phyloP scores from a whole-genome alignment of 30 jellyfish, hydroid and myxozoan species.

The Nemopilema nomurai region DNA sequence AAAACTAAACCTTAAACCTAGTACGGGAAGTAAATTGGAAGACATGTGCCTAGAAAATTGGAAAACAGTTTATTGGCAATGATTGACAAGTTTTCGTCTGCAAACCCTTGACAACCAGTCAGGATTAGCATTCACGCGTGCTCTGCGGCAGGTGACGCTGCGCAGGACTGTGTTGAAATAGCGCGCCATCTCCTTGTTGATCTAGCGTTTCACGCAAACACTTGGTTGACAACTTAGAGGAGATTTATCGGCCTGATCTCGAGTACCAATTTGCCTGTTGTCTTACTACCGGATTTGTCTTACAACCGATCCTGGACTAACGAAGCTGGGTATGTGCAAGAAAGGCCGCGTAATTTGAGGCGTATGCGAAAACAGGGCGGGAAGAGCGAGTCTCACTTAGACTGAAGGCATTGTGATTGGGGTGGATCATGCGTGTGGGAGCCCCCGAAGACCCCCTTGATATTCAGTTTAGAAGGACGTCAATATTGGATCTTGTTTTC shows the following conservation, averaged over 20 bases:
- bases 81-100: background rate
- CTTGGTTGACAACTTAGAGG: slow-evolving; percentile 31
- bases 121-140: background rate
- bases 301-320: background rate
- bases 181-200: slow-evolving; percentile 24
- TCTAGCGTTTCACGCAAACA: slow-evolving; percentile 45
- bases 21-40: background rate
- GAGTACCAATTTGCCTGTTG: background rate
- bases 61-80: no score
- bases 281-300: background rate
- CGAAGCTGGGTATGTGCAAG: background rate
- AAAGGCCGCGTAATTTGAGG: background rate
- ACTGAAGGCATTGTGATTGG: no score
- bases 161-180: slow-evolving; percentile 2
- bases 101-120: background rate
- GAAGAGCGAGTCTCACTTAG: no score
- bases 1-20: background rate
- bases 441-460: no score
- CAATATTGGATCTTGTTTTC: no score
- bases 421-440: no score
- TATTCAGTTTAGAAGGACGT: no score
- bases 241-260: background rate
- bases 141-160: background rate
- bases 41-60: no score
- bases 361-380: no score